phyloP scores from a whole-genome alignment of 2,888 invertebrate species.

The Thyatira batis region DNA sequence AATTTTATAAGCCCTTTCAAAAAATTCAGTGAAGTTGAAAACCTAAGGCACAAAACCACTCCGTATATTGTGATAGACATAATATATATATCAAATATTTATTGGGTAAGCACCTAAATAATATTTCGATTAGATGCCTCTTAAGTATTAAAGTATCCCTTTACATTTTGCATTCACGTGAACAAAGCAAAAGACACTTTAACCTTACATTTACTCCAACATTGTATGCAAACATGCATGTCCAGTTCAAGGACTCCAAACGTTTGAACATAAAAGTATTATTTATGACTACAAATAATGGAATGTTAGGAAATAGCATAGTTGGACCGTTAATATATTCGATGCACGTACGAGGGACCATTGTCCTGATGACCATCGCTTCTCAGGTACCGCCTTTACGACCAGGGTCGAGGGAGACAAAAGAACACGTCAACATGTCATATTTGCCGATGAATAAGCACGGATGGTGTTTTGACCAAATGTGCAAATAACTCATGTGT shows the following conservation, averaged over 20 bases:
- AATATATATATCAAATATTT: too few species aligned
- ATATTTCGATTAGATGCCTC: too few species aligned
- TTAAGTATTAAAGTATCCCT: background rate
- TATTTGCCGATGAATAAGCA: background rate
- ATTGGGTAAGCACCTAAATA: too few species aligned
- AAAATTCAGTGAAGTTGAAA: too few species aligned
- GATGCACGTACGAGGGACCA: slow-evolving; percentile 33
- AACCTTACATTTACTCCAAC: background rate
- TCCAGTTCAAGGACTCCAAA: slow-evolving; percentile 2
- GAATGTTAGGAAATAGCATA: slow-evolving; percentile 31
- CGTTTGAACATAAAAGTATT: slow-evolving; percentile 15
- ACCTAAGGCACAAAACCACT: background rate
- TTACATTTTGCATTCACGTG: background rate
- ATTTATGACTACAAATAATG: slow-evolving; percentile 21
- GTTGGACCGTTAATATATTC: slow-evolving; percentile 45
- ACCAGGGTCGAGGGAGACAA: slow-evolving; percentile 37
- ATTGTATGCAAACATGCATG: background rate
- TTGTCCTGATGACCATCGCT: slow-evolving; percentile 28
- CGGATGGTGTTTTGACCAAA: slow-evolving; percentile 4
- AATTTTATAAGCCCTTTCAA: too few species aligned
- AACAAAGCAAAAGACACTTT: background rate
- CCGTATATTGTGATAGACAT: too few species aligned
- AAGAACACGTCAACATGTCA: slow-evolving; percentile 13
- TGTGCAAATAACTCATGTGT: background rate
- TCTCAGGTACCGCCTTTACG: slow-evolving; percentile 25